Evolutionary conservation across 2,888 invertebrate genomes (phyloP).

Genomic region (Eupithecia abbreviata): DNA sequence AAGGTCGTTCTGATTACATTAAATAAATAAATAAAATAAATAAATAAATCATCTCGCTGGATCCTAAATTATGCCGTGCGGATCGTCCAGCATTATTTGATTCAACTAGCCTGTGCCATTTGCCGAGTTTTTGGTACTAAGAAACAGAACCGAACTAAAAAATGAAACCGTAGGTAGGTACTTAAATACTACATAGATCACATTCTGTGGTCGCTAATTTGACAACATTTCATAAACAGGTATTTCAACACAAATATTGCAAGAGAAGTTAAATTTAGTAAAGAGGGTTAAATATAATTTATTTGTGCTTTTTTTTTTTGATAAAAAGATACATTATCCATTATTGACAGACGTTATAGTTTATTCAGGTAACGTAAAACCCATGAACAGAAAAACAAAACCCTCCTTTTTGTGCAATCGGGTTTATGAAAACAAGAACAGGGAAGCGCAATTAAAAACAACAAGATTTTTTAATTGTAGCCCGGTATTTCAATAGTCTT

Average conservation of each 20-base stretch:
- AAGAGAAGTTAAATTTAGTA: neutral
- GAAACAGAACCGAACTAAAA: too few relatives aligned
- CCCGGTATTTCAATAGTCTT: neutral
- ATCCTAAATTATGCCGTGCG: neutral
- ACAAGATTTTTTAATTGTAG: neutral
- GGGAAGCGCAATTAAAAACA: neutral
- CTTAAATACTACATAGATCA: neutral
- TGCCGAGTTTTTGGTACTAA: too few relatives aligned
- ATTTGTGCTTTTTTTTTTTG: neutral
- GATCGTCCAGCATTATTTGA: neutral
- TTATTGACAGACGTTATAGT: neutral
- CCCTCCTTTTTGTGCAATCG: too few relatives aligned
- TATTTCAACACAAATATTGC: neutral
- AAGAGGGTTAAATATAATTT: neutral
- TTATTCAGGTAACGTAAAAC: neutral
- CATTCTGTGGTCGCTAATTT: neutral
- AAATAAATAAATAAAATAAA: too few relatives aligned
- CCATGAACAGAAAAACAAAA: neutral
- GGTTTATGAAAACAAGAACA: neutral
- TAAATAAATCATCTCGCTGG: neutral
- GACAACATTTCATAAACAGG: neutral
- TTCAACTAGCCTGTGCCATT: too few relatives aligned
- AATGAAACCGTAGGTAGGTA: too few relatives aligned
- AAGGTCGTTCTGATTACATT: too few relatives aligned
- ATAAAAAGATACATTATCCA: neutral